A percentile compares a stretch with the other conserved stretches of the same genome.
Evolutionary conservation across 1,140 invertebrate genomes (phyloP).

Genomic region (Hestina assimilis): DNA sequence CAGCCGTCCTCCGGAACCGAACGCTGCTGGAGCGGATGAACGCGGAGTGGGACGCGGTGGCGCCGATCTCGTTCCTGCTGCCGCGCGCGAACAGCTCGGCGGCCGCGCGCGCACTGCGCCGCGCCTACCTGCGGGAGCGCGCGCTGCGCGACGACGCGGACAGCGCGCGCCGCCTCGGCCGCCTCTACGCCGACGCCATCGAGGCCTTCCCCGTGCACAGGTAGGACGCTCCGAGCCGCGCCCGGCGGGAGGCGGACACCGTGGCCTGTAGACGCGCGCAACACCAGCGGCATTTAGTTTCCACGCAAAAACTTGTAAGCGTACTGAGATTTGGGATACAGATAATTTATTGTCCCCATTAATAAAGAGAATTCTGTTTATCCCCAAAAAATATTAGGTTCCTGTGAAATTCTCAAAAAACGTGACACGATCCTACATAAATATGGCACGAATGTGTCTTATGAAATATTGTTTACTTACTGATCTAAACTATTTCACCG

Average conservation of each 20-base stretch:
- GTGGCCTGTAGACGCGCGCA: no score
- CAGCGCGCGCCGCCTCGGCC: neutral
- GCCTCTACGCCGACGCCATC: neutral
- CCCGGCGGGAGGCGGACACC: neutral
- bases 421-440: no score
- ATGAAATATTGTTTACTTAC: no score
- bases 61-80: conserved; percentile 10
- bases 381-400: no score
- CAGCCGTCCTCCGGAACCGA: conserved; percentile 2
- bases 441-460: no score
- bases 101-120: neutral
- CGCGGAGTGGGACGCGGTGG: conserved; percentile 11
- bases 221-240: neutral
- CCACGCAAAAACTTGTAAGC: no score
- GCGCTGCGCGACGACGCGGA: conserved; percentile 2
- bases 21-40: conserved; percentile 12
- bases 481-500: no score
- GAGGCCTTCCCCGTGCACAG: neutral
- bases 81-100: neutral
- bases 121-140: neutral
- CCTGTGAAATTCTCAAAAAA: no score
- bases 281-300: no score
- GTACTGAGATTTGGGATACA: no score
- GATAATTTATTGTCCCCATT: no score
- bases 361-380: no score